Base-by-base conservation (phyloP, 2,888 invertebrate species). In the Acronicta psi region DNA sequence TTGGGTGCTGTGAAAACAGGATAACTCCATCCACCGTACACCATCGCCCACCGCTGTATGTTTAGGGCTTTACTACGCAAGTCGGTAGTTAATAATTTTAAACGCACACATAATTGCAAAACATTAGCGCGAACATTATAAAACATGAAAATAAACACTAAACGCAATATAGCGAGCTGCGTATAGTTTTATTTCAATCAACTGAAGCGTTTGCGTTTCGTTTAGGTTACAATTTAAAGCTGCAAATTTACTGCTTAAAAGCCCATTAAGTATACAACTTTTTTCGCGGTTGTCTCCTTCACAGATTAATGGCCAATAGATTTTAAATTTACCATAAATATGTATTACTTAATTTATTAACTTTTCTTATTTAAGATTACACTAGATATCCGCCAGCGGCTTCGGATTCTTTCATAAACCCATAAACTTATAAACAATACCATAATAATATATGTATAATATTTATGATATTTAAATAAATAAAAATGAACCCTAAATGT, bases 121-220 rank as follows among this genome's bases (percentile, higher is more conserved):
- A 69, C 57, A 69, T 69, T 65, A 53, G 29, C 52, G 58, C 13
- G 31, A 49, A 49, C 59, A 64, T 69, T 57, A 37, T 50, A 29
- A 47, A 41, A 43, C 14, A 10, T 25, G 40, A 69, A 59, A 69
- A 69, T 69, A 69, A 60, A 69, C 60, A 36, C 36, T 37, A 41
- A 63, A 51, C 40, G 40, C 42, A 46, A 45, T 59, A 40, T 51
- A 45, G 45, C 40, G 20, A 8, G 50, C 34, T 46, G 13, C 41
- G 53, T 17, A 20, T 29, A 56, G 65, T 69, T 70, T 59, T 60
- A 66, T 70, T 70, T 70, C 70, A 56, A 66, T 70, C 66, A 70
- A 4, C 61, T 37, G 55, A 44, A 46, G 20, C 41, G 58, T 65
- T 70, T 65, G 11, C 18, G 25, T 41, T 46, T 50, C 51, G 65